phyloP scores from a whole-genome alignment of 2,797 vertebrate genomes.

The Miichthys miiuy region DNA sequence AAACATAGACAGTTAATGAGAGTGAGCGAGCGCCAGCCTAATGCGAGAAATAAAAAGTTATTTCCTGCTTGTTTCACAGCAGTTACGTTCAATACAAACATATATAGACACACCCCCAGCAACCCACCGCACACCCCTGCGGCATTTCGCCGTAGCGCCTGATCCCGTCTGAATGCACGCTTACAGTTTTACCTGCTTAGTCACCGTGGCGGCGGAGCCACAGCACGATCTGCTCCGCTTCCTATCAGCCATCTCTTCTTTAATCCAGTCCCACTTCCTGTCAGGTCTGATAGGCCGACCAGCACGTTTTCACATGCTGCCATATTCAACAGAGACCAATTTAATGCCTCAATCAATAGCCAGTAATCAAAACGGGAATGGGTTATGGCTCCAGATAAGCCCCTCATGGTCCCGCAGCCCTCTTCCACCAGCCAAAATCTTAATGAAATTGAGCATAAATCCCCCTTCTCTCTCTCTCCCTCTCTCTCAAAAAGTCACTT shows the following conservation, averaged over 20 bases:
- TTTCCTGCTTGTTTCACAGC: too few species aligned
- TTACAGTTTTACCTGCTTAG: background rate
- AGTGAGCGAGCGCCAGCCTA: too few species aligned
- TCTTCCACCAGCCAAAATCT: constrained; percentile 63
- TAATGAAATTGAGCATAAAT: constrained; percentile 76
- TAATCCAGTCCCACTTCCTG: constrained; percentile 36
- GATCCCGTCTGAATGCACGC: too few species aligned
- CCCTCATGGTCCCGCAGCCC: constrained; percentile 52
- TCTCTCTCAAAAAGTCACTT: constrained; percentile 49
- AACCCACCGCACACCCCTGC: too few species aligned
- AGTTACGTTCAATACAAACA: too few species aligned
- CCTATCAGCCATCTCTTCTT: constrained; percentile 31
- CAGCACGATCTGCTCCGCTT: background rate
- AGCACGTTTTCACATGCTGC: constrained; percentile 21
- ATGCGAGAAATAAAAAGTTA: too few species aligned
- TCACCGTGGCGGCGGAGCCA: background rate
- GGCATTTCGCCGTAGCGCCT: too few species aligned
- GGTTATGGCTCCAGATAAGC: constrained; percentile 68
- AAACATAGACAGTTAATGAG: too few species aligned
- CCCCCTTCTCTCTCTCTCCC: constrained; percentile 5
- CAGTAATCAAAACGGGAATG: constrained; percentile 58
- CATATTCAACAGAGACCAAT: constrained; percentile 53
- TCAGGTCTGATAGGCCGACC: constrained; percentile 15
- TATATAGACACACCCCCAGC: too few species aligned
- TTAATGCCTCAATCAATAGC: constrained; percentile 69